Percentiles rank a stretch among this genome's conserved stretches.
These are phyloP conservation scores for Eupithecia abbreviata DNA, from an alignment of 2,888 invertebrate genomes.

Conservation along the genomic window DNA sequence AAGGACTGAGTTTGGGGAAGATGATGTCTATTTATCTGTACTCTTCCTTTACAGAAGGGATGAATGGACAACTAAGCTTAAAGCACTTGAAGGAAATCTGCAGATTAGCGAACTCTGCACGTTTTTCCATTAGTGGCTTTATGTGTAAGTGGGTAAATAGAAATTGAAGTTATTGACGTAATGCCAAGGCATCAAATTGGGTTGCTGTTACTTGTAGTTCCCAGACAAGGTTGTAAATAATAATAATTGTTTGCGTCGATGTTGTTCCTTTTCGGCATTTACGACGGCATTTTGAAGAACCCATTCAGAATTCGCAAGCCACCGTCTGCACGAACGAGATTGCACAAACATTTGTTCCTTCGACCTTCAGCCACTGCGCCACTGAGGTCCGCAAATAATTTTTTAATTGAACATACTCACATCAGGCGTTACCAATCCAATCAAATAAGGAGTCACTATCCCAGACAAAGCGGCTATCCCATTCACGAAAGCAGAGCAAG, in stretches of 20 bases:
- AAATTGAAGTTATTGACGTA: not conserved
- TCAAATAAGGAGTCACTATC: conserved; percentile 84
- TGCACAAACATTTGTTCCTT: not conserved
- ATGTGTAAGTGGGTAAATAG: not conserved
- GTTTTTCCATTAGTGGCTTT: not conserved
- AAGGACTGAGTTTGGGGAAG: not conserved
- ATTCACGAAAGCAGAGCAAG: conserved; percentile 86
- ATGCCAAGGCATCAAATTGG: not conserved
- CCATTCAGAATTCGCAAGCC: too few species aligned
- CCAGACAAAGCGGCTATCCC: conserved; percentile 86
- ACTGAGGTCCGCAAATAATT: not conserved
- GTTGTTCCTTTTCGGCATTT: too few species aligned
- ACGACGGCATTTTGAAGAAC: too few species aligned
- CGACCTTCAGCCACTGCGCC: not conserved
- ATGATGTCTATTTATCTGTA: not conserved
- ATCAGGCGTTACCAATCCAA: conserved; percentile 84
- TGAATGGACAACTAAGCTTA: not conserved
- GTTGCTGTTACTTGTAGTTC: not conserved
- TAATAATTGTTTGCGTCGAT: not conserved
- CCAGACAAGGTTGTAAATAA: not conserved
- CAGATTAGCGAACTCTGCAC: not conserved
- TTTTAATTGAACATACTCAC: conserved; percentile 54
- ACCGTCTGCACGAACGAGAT: too few species aligned
- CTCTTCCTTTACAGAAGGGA: not conserved
- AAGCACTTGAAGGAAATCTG: not conserved